These are phyloP conservation scores for Sylvilagus floridanus DNA, from an alignment of 2,797 vertebrate genomes.

Conservation along the genomic window DNA sequence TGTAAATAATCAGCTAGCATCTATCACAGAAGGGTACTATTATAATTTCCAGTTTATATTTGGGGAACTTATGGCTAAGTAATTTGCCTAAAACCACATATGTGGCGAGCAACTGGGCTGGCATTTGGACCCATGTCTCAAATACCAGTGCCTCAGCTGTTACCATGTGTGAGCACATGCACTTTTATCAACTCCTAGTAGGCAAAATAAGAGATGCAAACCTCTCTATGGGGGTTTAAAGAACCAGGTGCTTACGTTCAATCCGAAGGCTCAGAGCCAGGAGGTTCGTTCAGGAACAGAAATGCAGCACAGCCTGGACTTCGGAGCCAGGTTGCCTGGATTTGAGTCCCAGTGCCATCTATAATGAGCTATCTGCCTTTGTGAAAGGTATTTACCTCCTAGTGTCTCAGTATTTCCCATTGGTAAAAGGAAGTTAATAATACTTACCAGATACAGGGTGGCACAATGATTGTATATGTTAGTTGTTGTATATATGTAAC, in stretches of 20 bases:
- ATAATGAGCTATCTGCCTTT: neutral
- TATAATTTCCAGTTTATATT: neutral
- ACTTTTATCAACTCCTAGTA: neutral
- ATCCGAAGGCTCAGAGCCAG: neutral
- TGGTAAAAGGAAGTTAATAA: neutral
- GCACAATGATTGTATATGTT: neutral
- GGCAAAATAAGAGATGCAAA: neutral
- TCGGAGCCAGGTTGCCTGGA: neutral
- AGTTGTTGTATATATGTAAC: too few relatives aligned
- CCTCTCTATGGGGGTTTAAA: neutral
- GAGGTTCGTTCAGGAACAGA: neutral
- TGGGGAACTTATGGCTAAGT: neutral
- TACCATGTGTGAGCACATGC: neutral
- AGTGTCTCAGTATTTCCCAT: constrained; percentile 28
- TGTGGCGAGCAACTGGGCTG: neutral
- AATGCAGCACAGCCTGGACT: neutral
- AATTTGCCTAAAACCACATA: neutral
- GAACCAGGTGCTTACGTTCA: neutral
- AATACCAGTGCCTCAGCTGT: neutral
- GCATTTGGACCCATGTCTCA: neutral
- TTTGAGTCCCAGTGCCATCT: neutral
- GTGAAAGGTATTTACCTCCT: neutral
- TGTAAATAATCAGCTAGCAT: neutral
- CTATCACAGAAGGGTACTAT: neutral
- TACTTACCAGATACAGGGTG: neutral